Percentiles rank a stretch among this genome's conserved stretches.
These are phyloP conservation scores for Phasia obesa DNA, from an alignment of 2,888 invertebrate genomes.

Conservation along the genomic window DNA sequence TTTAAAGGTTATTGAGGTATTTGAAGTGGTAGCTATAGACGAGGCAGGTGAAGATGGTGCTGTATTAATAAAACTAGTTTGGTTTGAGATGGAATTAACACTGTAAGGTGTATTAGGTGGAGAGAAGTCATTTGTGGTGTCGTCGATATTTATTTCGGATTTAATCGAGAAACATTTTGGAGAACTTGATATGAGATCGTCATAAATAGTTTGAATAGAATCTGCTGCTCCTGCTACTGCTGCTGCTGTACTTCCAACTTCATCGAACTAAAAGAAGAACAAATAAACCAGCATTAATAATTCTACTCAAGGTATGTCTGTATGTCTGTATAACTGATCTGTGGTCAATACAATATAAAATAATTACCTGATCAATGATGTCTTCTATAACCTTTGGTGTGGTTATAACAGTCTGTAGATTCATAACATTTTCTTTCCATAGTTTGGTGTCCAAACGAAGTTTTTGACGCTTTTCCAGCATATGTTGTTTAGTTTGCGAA, in stretches of 20 bases:
- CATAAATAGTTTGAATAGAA: conserved; percentile 62
- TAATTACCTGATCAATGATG: conserved; percentile 52
- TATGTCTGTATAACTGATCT: too few relatives aligned
- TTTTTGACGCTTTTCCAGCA: conserved; percentile 74
- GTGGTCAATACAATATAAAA: background rate
- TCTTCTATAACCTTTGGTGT: conserved; percentile 64
- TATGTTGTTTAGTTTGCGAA: conserved; percentile 47
- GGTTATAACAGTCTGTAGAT: conserved; percentile 43
- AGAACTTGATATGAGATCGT: conserved; percentile 48
- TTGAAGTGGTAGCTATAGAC: conserved; percentile 72
- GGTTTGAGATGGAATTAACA: conserved; percentile 73
- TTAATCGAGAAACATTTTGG: conserved; percentile 55
- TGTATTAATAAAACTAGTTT: conserved; percentile 72
- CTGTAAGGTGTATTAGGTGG: conserved; percentile 75
- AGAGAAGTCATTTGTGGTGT: conserved; percentile 60
- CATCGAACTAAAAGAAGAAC: conserved; percentile 35
- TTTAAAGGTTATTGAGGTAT: conserved; percentile 46
- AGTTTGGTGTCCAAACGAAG: conserved; percentile 70
- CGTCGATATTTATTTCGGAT: conserved; percentile 46
- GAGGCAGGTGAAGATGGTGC: conserved; percentile 77
- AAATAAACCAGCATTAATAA: background rate
- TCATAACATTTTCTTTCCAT: conserved; percentile 29
- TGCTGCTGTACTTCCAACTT: conserved; percentile 24
- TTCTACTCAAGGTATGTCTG: background rate
- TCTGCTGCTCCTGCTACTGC: conserved; percentile 52